These are phyloP conservation scores for Dyspetes luteomarginatus DNA, from an alignment of 2,888 invertebrate genomes.

Conservation along the genomic window DNA sequence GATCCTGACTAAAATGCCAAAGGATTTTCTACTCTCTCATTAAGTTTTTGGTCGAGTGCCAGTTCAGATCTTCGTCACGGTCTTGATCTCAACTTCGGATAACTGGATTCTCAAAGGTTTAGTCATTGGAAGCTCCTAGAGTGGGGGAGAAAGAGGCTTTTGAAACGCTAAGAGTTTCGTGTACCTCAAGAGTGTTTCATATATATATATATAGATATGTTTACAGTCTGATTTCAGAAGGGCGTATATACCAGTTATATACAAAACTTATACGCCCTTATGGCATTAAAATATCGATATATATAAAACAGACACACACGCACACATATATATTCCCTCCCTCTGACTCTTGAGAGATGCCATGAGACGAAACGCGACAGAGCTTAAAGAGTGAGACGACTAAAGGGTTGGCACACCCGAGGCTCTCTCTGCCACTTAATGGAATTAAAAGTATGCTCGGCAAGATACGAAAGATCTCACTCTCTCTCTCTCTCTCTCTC, in stretches of 20 bases:
- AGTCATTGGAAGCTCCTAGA: slow-evolving; percentile 72
- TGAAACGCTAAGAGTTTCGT: slow-evolving; percentile 51
- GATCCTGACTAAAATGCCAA: slow-evolving; percentile 33
- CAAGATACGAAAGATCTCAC: slow-evolving; percentile 74
- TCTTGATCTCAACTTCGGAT: slow-evolving; percentile 74
- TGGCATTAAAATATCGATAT: too few species aligned
- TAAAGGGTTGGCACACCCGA: slow-evolving; percentile 66
- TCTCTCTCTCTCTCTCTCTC: slow-evolving; percentile 16
- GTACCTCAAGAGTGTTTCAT: slow-evolving; percentile 39
- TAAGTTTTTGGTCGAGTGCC: slow-evolving; percentile 78
- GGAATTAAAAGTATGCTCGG: slow-evolving; percentile 80
- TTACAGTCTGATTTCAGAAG: too few species aligned
- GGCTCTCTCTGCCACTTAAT: slow-evolving; percentile 74
- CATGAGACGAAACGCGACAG: slow-evolving; percentile 45
- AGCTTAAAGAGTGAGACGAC: slow-evolving; percentile 56
- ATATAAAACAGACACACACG: too few species aligned
- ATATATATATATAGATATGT: not conserved
- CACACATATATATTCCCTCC: slow-evolving; percentile 6
- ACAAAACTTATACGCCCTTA: slow-evolving; percentile 46
- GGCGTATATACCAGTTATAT: slow-evolving; percentile 11
- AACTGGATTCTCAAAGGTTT: slow-evolving; percentile 77
- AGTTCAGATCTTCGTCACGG: slow-evolving; percentile 70
- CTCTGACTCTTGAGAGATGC: slow-evolving; percentile 47
- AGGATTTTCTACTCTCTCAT: slow-evolving; percentile 69
- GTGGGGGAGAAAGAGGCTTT: slow-evolving; percentile 37